phyloP scores from a whole-genome alignment of 2,888 invertebrate species.

The Tiliacea aurago region DNA sequence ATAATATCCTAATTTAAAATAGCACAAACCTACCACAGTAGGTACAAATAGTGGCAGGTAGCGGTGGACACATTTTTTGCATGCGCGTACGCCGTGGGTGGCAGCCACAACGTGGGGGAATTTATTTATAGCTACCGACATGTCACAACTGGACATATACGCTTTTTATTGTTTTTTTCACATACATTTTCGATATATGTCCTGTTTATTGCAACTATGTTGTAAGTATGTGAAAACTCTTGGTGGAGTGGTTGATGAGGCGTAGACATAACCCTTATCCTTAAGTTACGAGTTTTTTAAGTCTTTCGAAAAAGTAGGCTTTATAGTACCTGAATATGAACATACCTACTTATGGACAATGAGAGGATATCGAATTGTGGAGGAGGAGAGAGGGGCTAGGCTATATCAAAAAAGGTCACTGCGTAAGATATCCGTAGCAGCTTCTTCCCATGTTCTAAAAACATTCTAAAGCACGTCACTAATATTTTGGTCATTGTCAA shows the following conservation, averaged over 20 bases:
- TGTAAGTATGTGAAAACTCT: constrained; percentile 49
- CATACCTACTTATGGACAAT: background rate
- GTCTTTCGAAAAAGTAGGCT: background rate
- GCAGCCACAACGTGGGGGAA: constrained; percentile 72
- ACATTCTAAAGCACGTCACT: too few species aligned
- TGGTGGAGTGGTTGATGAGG: constrained; percentile 30
- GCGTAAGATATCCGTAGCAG: background rate
- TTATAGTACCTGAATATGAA: background rate
- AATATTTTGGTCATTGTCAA: background rate
- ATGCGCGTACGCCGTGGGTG: constrained; percentile 76
- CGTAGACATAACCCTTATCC: background rate
- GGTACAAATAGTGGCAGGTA: constrained; percentile 66
- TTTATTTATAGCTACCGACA: constrained; percentile 78
- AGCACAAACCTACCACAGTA: constrained; percentile 56
- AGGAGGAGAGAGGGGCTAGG: too few species aligned
- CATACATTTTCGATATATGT: constrained; percentile 63
- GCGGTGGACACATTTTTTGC: constrained; percentile 73
- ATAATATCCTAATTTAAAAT: constrained; percentile 64
- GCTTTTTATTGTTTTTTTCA: constrained; percentile 60
- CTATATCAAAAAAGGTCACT: background rate
- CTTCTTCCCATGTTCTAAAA: background rate
- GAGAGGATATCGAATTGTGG: background rate
- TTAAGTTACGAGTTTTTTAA: background rate
- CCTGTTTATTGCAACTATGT: constrained; percentile 63
- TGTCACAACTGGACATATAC: constrained; percentile 68